Evolutionary conservation across 92 coral and sea anemone genomes (phyloP).

Genomic region (Phenganax stokvisi): DNA sequence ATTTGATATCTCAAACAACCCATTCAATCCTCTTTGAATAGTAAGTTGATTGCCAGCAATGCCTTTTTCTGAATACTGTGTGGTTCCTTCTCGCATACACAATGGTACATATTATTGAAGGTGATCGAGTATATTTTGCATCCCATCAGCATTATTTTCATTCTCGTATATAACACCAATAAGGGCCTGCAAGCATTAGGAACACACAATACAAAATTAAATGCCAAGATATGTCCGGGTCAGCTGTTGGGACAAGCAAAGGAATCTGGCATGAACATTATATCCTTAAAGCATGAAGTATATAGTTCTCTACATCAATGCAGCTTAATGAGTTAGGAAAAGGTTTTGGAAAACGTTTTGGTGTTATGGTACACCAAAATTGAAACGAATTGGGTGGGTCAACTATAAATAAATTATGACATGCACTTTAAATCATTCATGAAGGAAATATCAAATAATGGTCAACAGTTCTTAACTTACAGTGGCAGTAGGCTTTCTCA

Average conservation of each 20-base stretch:
- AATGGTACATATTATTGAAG: neutral
- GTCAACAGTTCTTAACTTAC: neutral
- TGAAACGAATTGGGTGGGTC: too few relatives aligned
- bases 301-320: too few relatives aligned
- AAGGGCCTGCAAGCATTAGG: neutral
- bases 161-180: neutral
- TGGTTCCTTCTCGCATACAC: neutral
- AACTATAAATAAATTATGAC: too few relatives aligned
- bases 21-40: neutral
- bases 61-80: neutral
- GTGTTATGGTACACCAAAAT: too few relatives aligned
- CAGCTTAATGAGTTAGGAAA: too few relatives aligned
- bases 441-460: neutral
- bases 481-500: conserved; percentile 10
- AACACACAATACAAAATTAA: neutral
- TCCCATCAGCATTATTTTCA: neutral
- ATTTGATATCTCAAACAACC: neutral
- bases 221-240: neutral
- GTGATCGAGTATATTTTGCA: neutral
- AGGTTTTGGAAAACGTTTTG: too few relatives aligned
- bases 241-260: neutral
- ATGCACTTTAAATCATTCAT: too few relatives aligned
- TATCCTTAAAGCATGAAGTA: neutral
- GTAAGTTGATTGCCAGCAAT: neutral
- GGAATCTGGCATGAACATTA: neutral